Evolutionary conservation across 2,113 vertebrate genomes (phyloP).

Genomic region (Paradoxurus hermaphroditus): DNA sequence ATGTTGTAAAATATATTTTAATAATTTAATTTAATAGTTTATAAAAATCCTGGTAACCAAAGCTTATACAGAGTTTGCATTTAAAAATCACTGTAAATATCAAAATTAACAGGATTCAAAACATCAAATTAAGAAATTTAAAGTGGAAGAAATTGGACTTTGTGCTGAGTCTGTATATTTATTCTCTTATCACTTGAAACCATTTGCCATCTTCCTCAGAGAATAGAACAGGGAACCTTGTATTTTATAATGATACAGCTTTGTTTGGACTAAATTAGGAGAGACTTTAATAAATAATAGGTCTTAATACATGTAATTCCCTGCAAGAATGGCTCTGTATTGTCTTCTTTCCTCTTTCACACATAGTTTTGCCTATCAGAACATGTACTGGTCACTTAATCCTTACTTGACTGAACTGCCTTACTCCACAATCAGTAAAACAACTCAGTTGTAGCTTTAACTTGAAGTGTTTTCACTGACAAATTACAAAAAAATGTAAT

Average conservation of each 20-base stretch:
- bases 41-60: neutral
- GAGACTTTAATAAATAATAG: neutral
- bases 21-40: neutral
- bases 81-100: neutral
- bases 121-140: neutral
- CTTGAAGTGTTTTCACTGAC: slow-evolving; percentile 8
- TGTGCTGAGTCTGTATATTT: neutral
- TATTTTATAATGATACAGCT: neutral
- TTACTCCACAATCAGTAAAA: neutral
- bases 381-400: neutral
- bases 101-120: neutral
- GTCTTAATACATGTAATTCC: neutral
- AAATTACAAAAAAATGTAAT: neutral
- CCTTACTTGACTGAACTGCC: neutral
- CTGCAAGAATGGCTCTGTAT: neutral
- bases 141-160: neutral
- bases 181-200: neutral
- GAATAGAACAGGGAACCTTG: neutral
- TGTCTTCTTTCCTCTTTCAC: neutral
- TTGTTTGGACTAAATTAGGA: neutral
- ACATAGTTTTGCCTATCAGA: neutral
- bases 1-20: neutral
- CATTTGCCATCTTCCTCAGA: neutral
- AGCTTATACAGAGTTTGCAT: neutral
- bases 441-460: neutral